Conservation (phyloP, 2,797 vertebrate species). For the Hafferia zeledoni region DNA sequence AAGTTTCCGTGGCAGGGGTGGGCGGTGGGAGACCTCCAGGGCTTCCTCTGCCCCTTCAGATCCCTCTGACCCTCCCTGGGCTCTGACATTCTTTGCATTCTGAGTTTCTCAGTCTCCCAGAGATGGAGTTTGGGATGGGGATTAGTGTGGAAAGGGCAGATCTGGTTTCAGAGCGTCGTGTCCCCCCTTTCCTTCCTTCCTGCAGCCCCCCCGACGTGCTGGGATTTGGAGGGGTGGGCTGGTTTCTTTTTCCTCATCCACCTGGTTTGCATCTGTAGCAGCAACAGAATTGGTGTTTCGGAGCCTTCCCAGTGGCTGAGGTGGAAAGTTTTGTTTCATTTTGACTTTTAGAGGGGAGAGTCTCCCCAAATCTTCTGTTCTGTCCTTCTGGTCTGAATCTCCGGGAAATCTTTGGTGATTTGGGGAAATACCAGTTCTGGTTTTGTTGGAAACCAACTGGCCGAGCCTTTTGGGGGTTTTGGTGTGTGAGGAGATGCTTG, state of each 20-base stretch:
- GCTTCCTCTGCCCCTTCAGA: constrained; percentile 14
- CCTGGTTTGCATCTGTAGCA: not conserved
- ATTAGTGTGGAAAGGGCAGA: constrained; percentile 55
- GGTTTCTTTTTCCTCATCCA: not conserved
- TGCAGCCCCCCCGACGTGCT: rapidly evolving
- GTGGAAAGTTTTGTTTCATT: not conserved
- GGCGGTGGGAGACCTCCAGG: not conserved
- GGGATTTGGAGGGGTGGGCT: not conserved
- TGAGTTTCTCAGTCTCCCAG: constrained; percentile 33
- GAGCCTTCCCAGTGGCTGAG: not conserved
- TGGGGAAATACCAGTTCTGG: not conserved
- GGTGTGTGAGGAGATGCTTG: not conserved
- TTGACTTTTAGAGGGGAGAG: not conserved
- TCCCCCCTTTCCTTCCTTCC: not conserved
- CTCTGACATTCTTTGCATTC: constrained; percentile 72
- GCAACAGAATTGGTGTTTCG: rapidly evolving
- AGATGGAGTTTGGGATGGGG: constrained; percentile 56
- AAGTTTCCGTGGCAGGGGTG: not conserved
- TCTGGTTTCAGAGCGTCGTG: constrained; percentile 29
- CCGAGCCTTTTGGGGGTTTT: not conserved
- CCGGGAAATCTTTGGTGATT: not conserved
- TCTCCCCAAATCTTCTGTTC: rapidly evolving
- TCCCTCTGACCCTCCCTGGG: constrained; percentile 49
- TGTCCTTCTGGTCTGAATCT: rapidly evolving
- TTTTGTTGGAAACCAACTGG: not conserved